These are phyloP conservation scores for Fundulus diaphanus DNA, from an alignment of 2,797 vertebrate genomes.

Conservation along the genomic window DNA sequence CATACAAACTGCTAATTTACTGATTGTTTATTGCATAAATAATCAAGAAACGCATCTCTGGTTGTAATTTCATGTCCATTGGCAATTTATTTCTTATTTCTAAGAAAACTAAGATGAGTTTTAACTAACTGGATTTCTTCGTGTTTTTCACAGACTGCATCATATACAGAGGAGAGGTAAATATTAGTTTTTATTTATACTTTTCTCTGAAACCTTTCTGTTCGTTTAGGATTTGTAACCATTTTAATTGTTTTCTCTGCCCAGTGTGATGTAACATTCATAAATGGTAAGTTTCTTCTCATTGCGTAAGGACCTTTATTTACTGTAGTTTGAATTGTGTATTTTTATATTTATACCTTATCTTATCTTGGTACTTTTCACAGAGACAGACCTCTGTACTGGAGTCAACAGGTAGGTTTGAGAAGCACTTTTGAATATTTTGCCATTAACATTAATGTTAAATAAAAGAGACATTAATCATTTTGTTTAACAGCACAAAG, in stretches of 20 bases:
- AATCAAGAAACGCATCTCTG: neutral
- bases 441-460: neutral
- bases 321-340: neutral
- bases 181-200: neutral
- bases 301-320: neutral
- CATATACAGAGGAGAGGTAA: slow-evolving; percentile 71
- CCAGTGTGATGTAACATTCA: slow-evolving; percentile 62
- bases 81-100: neutral
- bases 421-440: neutral
- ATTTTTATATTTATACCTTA: neutral
- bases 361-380: slow-evolving; percentile 11
- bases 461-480: neutral
- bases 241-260: slow-evolving; percentile 15
- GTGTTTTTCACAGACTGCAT: slow-evolving; percentile 65
- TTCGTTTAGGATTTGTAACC: neutral
- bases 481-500: slow-evolving; percentile 47
- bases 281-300: slow-evolving; percentile 62
- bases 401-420: slow-evolving; percentile 71
- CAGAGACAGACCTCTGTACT: slow-evolving; percentile 65
- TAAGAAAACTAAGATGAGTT: neutral
- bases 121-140: neutral
- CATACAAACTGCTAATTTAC: neutral
- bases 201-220: neutral
- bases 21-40: neutral
- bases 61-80: neutral